phyloP scores from a whole-genome alignment of 2,888 invertebrate genomes.

The Lithosia quadra region DNA sequence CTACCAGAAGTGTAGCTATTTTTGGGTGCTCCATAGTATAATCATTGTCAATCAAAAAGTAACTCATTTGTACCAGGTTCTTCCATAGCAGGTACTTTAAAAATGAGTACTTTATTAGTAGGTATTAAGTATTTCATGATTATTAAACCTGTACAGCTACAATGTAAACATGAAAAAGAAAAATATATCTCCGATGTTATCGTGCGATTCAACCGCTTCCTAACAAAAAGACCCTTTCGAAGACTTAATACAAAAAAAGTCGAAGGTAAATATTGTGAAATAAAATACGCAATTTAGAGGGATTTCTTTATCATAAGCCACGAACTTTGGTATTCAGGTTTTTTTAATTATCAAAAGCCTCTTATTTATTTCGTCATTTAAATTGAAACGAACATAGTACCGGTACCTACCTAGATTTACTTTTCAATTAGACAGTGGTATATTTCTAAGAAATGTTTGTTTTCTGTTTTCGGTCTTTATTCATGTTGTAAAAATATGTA shows the following conservation, averaged over 20 bases:
- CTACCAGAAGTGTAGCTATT: too few species aligned
- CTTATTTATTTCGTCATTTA: not conserved
- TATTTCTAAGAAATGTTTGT: not conserved
- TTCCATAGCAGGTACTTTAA: not conserved
- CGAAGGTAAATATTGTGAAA: not conserved
- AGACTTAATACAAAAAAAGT: not conserved
- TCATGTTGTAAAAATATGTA: not conserved
- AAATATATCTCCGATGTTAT: not conserved
- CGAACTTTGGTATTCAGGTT: not conserved
- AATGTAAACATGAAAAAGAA: not conserved
- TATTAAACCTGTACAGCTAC: not conserved
- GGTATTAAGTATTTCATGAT: not conserved
- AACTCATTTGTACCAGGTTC: not conserved
- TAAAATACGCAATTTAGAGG: not conserved
- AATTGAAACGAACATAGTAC: not conserved
- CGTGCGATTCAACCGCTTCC: not conserved
- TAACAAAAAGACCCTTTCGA: not conserved
- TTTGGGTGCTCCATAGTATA: too few species aligned
- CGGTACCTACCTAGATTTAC: not conserved
- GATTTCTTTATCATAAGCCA: not conserved
- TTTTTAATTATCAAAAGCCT: not conserved
- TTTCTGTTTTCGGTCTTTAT: not conserved
- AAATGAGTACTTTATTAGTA: not conserved
- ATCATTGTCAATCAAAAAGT: too few species aligned
- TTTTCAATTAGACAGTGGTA: not conserved